Evolutionary conservation across 2,113 vertebrate species (phyloP).

Genomic region (Pristiophorus japonicus): DNA sequence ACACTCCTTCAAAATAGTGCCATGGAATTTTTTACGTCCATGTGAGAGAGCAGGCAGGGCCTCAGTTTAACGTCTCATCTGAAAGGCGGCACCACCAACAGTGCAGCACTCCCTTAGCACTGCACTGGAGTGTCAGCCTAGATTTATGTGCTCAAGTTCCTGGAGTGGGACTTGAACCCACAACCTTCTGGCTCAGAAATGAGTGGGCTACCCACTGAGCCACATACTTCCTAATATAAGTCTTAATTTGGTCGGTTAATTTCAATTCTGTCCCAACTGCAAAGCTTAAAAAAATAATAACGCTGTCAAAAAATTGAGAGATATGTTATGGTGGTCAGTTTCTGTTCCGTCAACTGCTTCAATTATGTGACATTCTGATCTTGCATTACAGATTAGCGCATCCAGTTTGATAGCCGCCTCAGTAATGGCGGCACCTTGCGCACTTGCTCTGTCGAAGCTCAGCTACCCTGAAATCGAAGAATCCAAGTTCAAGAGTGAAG

Average conservation of each 20-base stretch:
- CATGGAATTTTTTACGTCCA: too few species aligned
- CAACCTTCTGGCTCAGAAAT: too few species aligned
- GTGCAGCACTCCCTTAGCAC: too few species aligned
- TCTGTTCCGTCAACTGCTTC: background rate
- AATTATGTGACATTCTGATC: background rate
- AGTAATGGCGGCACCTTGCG: slow-evolving; percentile 91
- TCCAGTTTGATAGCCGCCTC: slow-evolving; percentile 81
- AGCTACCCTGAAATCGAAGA: slow-evolving; percentile 82
- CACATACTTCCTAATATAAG: background rate
- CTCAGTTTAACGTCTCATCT: too few species aligned
- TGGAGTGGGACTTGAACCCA: too few species aligned
- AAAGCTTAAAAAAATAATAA: background rate
- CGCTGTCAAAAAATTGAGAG: background rate
- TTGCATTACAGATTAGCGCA: slow-evolving; percentile 70
- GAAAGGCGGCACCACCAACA: too few species aligned
- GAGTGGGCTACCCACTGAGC: too few species aligned
- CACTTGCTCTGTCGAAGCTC: slow-evolving; percentile 82
- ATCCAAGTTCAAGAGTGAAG: slow-evolving; percentile 61
- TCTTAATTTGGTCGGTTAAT: background rate
- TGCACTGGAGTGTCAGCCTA: too few species aligned
- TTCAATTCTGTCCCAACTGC: background rate
- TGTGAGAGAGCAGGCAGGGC: too few species aligned
- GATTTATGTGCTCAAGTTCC: too few species aligned
- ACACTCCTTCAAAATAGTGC: too few species aligned
- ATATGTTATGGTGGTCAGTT: background rate